Evolutionary conservation across 1,140 invertebrate species (phyloP), one percentile per base, ranked within the genome.

Genomic region (Nixonia krombeini): DNA sequence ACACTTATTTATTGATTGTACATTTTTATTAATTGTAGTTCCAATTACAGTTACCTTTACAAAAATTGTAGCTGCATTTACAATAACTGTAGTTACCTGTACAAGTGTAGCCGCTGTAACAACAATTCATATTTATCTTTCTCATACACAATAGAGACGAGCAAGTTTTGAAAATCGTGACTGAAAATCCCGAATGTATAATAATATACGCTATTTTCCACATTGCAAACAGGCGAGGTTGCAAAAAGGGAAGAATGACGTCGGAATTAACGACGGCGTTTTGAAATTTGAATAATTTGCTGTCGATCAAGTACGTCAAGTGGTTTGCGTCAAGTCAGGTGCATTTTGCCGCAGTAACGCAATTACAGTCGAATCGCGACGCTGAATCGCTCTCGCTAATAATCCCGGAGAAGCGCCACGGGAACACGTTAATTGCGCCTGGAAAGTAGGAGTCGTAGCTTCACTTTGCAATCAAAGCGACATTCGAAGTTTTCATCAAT

Each of bases 251-350:
- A 9, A 31, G 29, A 2, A 21, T 2, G 2, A 3, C 21, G 6
- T 21, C 21, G 6, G 6, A 21, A 21, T 2, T 21, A 21, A 31
- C 8, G 9, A 2, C 29, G 29, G 2, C 29, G 3, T 9, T 31
- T 12, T 31, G 29, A 31, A 31, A 31, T 31, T 31, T 31, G 29
- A 31, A 31, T 31, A 31, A 31, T 31, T 31, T 12, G 10, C 29
- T 12, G 25, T 26, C 25, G 25, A 26, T 31, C 2, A 12, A 2
- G 29, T 31, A 31, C 2, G 9, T 31, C 8, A 9, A 31, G 29
- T 9, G 8, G 8, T 31, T 31, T 4, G 9, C 29, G 29, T 31
- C 29, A 31, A 31, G 29, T 31, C 8, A 12, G 8, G 8, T 31
- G 29, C 29, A 31, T 31, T 31, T 8, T 31, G 29, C 8, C 8